Conservation (phyloP, 2,888 invertebrate genomes). For the Cryptocephalus moraei region DNA sequence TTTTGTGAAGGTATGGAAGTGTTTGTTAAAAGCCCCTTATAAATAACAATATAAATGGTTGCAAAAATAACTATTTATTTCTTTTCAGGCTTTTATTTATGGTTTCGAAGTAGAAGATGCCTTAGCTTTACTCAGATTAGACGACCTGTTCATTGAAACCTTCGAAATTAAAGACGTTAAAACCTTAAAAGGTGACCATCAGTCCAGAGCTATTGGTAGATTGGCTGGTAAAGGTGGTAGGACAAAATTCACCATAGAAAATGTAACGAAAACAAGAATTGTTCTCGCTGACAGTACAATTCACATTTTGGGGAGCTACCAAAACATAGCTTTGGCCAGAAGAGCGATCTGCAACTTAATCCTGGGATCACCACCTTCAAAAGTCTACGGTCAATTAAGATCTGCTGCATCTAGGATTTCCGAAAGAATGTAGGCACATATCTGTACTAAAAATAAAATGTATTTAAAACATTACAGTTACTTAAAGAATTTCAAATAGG, state of each 20-base stretch:
- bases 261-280: slow-evolving; percentile 96
- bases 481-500: slow-evolving; percentile 53
- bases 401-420: slow-evolving; percentile 75
- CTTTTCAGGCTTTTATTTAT: slow-evolving; percentile 67
- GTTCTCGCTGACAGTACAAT: slow-evolving; percentile 94
- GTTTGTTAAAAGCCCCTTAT: background rate
- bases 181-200: slow-evolving; percentile 88
- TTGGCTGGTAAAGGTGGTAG: slow-evolving; percentile 95
- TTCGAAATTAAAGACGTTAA: slow-evolving; percentile 97
- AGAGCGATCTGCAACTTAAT: slow-evolving; percentile 94
- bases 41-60: background rate
- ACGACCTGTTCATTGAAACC: slow-evolving; percentile 93
- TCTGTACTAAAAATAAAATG: background rate
- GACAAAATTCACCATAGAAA: slow-evolving; percentile 97
- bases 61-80: slow-evolving; percentile 1
- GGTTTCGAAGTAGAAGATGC: slow-evolving; percentile 98
- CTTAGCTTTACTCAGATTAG: slow-evolving; percentile 82
- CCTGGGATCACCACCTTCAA: slow-evolving; percentile 92
- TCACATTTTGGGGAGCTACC: slow-evolving; percentile 93
- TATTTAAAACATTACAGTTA: slow-evolving; percentile 4
- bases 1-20: slow-evolving; percentile 68
- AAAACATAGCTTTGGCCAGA: slow-evolving; percentile 90
- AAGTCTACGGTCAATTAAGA: slow-evolving; percentile 92
- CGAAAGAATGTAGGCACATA: slow-evolving; percentile 56
- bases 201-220: slow-evolving; percentile 92